phyloP scores from a whole-genome alignment of 2,797 vertebrate species.

The Acrossocheilus wenchowensis region DNA sequence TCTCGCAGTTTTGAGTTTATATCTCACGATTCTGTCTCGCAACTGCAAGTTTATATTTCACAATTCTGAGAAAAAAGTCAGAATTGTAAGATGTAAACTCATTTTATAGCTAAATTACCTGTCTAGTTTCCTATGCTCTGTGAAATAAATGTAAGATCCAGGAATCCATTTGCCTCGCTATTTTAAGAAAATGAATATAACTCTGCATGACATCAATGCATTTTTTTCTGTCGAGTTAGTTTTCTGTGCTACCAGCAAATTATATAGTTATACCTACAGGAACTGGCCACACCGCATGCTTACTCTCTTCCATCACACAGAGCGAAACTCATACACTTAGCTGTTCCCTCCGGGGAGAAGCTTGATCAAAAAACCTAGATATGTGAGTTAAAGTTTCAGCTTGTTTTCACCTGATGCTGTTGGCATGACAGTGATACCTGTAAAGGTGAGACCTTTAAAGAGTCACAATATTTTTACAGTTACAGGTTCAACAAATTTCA shows the following conservation, averaged over 20 bases:
- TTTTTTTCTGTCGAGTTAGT: not conserved
- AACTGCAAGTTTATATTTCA: too few species aligned
- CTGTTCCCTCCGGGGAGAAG: constrained; percentile 4
- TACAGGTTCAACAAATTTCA: not conserved
- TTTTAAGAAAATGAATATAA: not conserved
- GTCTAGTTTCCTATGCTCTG: not conserved
- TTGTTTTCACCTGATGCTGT: not conserved
- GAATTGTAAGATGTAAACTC: too few species aligned
- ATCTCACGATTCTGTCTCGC: too few species aligned
- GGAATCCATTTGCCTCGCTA: not conserved
- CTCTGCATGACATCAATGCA: not conserved
- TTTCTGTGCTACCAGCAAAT: not conserved
- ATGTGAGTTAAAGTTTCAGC: not conserved
- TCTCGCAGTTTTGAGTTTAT: too few species aligned
- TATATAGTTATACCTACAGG: not conserved
- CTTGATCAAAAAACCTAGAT: not conserved
- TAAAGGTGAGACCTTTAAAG: not conserved
- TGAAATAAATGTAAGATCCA: not conserved
- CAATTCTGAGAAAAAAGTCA: too few species aligned
- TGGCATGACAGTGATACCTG: not conserved
- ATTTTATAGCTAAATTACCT: not conserved
- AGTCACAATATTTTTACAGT: not conserved
- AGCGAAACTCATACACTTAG: constrained; percentile 22
- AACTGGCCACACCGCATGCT: constrained; percentile 54
- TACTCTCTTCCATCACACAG: not conserved